Conservation (phyloP, 2,888 invertebrate genomes). For the Amphipyra berbera region DNA sequence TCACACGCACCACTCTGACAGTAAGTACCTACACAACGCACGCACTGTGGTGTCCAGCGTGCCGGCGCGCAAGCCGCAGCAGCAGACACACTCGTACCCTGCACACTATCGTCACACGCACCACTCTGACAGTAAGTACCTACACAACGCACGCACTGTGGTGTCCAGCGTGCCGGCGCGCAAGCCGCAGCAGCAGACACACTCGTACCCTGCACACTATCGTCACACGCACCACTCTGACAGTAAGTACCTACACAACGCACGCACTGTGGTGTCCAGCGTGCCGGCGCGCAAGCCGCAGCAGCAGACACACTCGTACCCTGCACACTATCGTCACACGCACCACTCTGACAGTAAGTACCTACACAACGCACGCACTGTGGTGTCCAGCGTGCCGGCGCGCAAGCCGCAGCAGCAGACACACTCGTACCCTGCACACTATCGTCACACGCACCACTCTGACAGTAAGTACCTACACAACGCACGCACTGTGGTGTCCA, state of each 20-base stretch:
- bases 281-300: slow-evolving; percentile 84
- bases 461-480: no score
- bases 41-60: slow-evolving; percentile 92
- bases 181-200: slow-evolving; percentile 70
- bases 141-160: slow-evolving; percentile 93
- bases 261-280: slow-evolving; percentile 91
- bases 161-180: slow-evolving; percentile 89
- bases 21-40: no score
- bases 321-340: slow-evolving; percentile 52
- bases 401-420: slow-evolving; percentile 73
- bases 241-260: no score
- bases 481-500: slow-evolving; percentile 92
- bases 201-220: slow-evolving; percentile 60
- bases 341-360: slow-evolving; percentile 16
- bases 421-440: slow-evolving; percentile 60
- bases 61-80: slow-evolving; percentile 74
- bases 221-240: slow-evolving; percentile 30
- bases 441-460: slow-evolving; percentile 34
- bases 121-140: no score
- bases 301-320: slow-evolving; percentile 56
- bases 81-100: slow-evolving; percentile 57
- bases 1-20: slow-evolving; percentile 31
- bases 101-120: slow-evolving; percentile 50
- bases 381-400: slow-evolving; percentile 90
- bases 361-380: slow-evolving; percentile 93